Percentiles rank a stretch among this genome's conserved stretches.
These are phyloP conservation scores for Phyllotis vaccarum DNA, from an alignment of 2,797 vertebrate species.

Conservation along the genomic window DNA sequence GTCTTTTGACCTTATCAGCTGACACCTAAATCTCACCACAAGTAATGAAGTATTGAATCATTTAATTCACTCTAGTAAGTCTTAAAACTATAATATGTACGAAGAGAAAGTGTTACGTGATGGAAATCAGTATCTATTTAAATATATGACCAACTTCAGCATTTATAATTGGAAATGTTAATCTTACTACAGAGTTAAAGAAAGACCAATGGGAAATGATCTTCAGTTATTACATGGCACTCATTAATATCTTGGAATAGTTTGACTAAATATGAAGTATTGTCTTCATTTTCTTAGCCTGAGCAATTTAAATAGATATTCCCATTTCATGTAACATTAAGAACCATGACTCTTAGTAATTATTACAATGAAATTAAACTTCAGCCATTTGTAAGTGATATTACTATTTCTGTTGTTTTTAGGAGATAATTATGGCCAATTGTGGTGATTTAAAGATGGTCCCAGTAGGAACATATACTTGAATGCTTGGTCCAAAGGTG, in stretches of 20 bases:
- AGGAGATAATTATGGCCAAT: not conserved
- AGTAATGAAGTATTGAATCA: not conserved
- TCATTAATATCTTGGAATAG: not conserved
- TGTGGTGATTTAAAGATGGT: not conserved
- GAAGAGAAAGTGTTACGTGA: not conserved
- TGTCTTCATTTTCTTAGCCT: conserved; percentile 17
- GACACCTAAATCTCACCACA: too few species aligned
- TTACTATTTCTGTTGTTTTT: not conserved
- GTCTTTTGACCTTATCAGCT: too few species aligned
- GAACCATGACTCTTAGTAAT: not conserved
- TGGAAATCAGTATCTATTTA: not conserved
- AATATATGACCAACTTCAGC: not conserved
- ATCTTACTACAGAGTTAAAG: not conserved
- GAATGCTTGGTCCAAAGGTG: not conserved
- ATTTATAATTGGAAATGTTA: not conserved
- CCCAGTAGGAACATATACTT: not conserved
- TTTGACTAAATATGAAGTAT: conserved; percentile 8
- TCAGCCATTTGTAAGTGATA: conserved; percentile 9
- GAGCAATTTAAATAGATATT: not conserved
- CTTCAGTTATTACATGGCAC: not conserved
- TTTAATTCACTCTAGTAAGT: not conserved
- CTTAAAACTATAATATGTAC: not conserved
- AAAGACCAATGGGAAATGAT: not conserved
- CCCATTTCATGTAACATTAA: not conserved
- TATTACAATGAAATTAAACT: not conserved